These are phyloP conservation scores for Parotia lawesii DNA, from an alignment of 2,113 vertebrate species.

Conservation along the genomic window DNA sequence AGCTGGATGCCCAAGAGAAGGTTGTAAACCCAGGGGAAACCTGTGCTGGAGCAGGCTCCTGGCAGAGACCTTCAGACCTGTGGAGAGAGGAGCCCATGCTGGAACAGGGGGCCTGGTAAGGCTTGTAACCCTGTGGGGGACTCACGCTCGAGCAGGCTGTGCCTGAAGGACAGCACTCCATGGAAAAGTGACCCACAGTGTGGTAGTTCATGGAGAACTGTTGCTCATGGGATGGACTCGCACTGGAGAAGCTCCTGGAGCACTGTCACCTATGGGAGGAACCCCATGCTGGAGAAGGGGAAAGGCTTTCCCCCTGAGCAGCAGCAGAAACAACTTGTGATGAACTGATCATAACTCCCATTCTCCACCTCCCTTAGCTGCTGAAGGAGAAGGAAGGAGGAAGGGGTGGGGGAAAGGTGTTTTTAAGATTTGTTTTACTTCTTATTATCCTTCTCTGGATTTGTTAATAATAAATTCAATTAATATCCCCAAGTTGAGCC, in stretches of 20 bases:
- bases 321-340: not conserved
- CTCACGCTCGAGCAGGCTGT: rapidly evolving
- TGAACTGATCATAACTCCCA: not conserved
- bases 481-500: not conserved
- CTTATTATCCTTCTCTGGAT: not conserved
- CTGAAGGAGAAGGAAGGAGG: not conserved
- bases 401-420: not conserved
- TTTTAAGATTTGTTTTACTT: not conserved
- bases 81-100: not conserved
- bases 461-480: not conserved
- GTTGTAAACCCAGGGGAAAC: not conserved
- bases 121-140: not conserved
- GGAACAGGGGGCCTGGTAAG: not conserved
- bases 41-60: not conserved
- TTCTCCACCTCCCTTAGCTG: not conserved
- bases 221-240: not conserved
- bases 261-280: not conserved
- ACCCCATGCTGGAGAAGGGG: rapidly evolving
- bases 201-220: not conserved
- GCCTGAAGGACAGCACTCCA: not conserved
- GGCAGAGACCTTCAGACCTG: not conserved
- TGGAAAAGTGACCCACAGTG: not conserved
- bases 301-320: not conserved
- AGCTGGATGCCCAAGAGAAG: rapidly evolving
- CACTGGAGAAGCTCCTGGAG: rapidly evolving